These are phyloP conservation scores for Ophion ellenae DNA, from an alignment of 2,888 invertebrate genomes.

Conservation along the genomic window DNA sequence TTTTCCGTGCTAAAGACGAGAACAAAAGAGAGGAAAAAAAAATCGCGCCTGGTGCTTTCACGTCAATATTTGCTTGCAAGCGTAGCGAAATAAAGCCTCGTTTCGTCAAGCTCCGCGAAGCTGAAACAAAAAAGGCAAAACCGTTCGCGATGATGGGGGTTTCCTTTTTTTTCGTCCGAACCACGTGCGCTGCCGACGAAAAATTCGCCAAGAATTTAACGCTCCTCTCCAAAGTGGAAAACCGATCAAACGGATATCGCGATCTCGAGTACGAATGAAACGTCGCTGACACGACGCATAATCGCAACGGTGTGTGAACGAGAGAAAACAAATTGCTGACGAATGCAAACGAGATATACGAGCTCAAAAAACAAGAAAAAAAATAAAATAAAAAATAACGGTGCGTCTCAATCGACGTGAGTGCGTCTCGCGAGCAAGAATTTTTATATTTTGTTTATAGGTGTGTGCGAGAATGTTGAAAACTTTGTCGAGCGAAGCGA, in stretches of 20 bases:
- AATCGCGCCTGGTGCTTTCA: slow-evolving; percentile 55
- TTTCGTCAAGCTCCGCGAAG: slow-evolving; percentile 22
- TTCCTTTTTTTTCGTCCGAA: slow-evolving; percentile 13
- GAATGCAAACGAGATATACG: slow-evolving; percentile 32
- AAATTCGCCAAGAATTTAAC: background rate
- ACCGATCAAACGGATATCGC: background rate
- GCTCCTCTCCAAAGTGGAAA: background rate
- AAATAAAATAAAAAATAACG: slow-evolving; percentile 15
- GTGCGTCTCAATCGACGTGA: slow-evolving; percentile 63
- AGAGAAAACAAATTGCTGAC: background rate
- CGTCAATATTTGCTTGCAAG: slow-evolving; percentile 54
- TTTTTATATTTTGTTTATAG: slow-evolving; percentile 83
- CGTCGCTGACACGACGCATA: background rate
- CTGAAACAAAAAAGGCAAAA: slow-evolving; percentile 7
- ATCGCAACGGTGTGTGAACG: slow-evolving; percentile 3
- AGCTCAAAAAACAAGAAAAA: slow-evolving; percentile 41
- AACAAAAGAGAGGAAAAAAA: slow-evolving; percentile 40
- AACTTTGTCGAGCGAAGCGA: slow-evolving; percentile 47
- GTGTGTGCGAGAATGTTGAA: slow-evolving; percentile 76
- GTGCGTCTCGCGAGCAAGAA: slow-evolving; percentile 65
- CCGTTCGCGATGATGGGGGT: background rate
- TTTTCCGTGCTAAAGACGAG: slow-evolving; percentile 33
- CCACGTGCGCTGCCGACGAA: slow-evolving; percentile 8
- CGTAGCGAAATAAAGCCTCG: slow-evolving; percentile 23
- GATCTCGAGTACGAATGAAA: slow-evolving; percentile 4